Percentiles rank a stretch among this genome's conserved stretches.
These are phyloP conservation scores for Malacoctenus gilli DNA, from an alignment of 2,797 vertebrate species.

Conservation along the genomic window DNA sequence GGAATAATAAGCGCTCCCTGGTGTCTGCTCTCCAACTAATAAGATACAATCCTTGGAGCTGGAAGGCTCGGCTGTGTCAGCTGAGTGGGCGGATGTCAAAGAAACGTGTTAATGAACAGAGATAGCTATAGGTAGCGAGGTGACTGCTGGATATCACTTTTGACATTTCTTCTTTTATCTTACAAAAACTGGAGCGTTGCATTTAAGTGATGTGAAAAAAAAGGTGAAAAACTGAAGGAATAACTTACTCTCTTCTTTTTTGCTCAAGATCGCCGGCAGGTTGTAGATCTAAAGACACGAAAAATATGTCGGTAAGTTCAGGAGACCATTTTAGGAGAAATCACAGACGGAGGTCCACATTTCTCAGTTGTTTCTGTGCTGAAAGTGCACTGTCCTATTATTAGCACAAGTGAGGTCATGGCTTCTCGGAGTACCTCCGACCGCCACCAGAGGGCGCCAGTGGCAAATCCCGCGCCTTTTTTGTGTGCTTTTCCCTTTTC, in stretches of 20 bases:
- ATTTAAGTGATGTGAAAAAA: too few relatives aligned
- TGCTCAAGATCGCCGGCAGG: slow-evolving; percentile 94
- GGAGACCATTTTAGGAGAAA: background rate
- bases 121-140: slow-evolving; percentile 21
- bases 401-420: slow-evolving; percentile 48
- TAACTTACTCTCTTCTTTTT: slow-evolving; percentile 99
- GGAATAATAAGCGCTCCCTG: slow-evolving; percentile 56
- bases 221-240: too few relatives aligned
- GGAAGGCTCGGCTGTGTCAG: slow-evolving; percentile 51
- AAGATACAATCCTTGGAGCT: slow-evolving; percentile 42
- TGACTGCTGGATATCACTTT: slow-evolving; percentile 14
- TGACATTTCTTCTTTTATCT: too few relatives aligned
- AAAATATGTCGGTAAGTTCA: slow-evolving; percentile 14
- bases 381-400: slow-evolving; percentile 23
- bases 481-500: background rate
- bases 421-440: slow-evolving; percentile 2
- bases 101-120: slow-evolving; percentile 56
- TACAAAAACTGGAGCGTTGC: too few relatives aligned
- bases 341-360: background rate
- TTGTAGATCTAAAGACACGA: slow-evolving; percentile 90
- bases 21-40: slow-evolving; percentile 52
- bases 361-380: background rate
- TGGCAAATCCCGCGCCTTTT: slow-evolving; percentile 24
- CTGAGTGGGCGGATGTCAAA: slow-evolving; percentile 59
- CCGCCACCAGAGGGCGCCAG: slow-evolving; percentile 63